Base-by-base conservation (phyloP, 2,888 invertebrate genomes). In the Amphipyra berbera region DNA sequence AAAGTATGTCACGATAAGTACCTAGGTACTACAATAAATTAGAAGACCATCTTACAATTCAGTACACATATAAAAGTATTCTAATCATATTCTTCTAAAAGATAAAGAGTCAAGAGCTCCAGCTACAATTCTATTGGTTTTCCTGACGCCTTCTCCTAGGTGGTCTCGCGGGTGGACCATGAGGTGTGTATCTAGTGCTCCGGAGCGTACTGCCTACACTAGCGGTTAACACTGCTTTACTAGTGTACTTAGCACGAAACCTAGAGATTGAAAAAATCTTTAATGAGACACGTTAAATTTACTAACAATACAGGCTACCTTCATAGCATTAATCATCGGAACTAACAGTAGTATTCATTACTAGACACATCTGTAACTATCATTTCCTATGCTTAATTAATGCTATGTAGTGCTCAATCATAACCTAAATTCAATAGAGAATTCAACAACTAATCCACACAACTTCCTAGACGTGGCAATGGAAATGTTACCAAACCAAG, bases 221-320 rank as follows among this genome's bases (percentile, higher is more conserved):
- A 95, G 94, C 94, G 90, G 87, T 89, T 86, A 88, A 93, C 88
- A 89, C 94, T 92, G 94, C 94, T 91, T 93, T 94, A 94, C 94
- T 95, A 94, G 94, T 95, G 94, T 93, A 94, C 93, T 94, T 95
- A 95, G 94, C 95, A 94, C 95, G 95, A 92, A 94, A 94, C 95
- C 95, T 95, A 95, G 95, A 95, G 95, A 95, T 95, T 95, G 90
- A 95, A 95, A 94, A 95, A 93, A 93, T 83, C 87, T 91, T 91
- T 86, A 85, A 90, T 90, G 84, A 93, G 86, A 90, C 88, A 93
- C 73, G 76, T 85, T 79, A 85, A 83, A 88, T 68, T 87, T 74
- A 87, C 87, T 88, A 88, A 84, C 86, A 89, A 77, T 80, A 85
- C 56, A 78, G 81, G 85, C 89, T 90, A 90, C 90, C 93, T 91